A percentile compares a stretch with the other conserved stretches of the same genome.
These are phyloP conservation scores for Lysiphlebus fabarum DNA, from an alignment of 1,140 invertebrate genomes.

Conservation along the genomic window DNA sequence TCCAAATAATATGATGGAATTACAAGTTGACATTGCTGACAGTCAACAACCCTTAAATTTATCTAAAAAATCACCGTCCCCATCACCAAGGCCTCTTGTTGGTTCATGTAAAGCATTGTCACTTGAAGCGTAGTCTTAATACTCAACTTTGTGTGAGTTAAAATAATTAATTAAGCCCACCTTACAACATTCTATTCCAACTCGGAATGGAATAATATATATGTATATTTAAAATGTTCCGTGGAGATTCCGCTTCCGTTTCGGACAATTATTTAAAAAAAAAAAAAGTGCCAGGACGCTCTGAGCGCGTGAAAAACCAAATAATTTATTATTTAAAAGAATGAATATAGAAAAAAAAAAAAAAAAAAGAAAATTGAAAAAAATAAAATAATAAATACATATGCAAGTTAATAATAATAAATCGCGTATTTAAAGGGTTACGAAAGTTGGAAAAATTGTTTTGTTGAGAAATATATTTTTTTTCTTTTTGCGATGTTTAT, in stretches of 20 bases:
- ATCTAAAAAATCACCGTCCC: conserved; percentile 83
- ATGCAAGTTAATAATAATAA: neutral
- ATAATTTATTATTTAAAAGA: conserved; percentile 62
- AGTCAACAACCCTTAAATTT: conserved; percentile 81
- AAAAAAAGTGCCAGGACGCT: conserved; percentile 53
- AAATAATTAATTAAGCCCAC: conserved; percentile 9
- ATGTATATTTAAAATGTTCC: no score
- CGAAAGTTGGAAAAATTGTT: no score
- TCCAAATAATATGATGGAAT: conserved; percentile 63
- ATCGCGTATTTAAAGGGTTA: no score
- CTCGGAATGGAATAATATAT: no score
- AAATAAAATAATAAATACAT: conserved; percentile 7
- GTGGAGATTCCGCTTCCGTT: no score
- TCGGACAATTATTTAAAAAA: neutral
- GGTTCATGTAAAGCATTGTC: conserved; percentile 57
- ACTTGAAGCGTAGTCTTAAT: conserved; percentile 59
- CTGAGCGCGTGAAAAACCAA: conserved; percentile 63
- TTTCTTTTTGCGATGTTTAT: no score
- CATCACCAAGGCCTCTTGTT: conserved; percentile 62
- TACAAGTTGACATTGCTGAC: conserved; percentile 78
- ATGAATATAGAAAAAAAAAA: conserved; percentile 32
- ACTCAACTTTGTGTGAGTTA: neutral
- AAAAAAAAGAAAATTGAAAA: conserved; percentile 28
- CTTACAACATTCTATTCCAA: neutral
- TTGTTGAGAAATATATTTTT: neutral